Evolutionary conservation across 35 echinoderm and acorn worm genomes (phyloP).

Genomic region (Anneissia japonica): DNA sequence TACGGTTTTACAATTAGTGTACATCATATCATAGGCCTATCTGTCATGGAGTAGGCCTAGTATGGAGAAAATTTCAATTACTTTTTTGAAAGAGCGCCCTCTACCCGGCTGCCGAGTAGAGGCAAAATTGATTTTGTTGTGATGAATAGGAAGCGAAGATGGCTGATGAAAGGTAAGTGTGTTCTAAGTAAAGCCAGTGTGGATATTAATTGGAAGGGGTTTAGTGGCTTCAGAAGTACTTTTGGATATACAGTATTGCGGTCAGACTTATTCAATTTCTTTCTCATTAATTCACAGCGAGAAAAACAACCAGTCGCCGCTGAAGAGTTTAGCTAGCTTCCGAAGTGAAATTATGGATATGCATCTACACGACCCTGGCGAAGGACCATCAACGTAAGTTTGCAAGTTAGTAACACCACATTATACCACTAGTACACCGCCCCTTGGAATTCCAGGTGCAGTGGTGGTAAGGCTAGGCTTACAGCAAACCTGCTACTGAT

Average conservation of each 20-base stretch:
- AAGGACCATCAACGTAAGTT: background rate
- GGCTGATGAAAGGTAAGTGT: background rate
- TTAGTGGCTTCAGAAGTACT: background rate
- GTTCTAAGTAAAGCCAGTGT: too few species aligned
- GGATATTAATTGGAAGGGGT: too few species aligned
- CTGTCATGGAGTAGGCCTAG: too few species aligned
- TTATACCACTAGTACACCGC: too few species aligned
- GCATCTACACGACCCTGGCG: background rate
- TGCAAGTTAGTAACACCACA: too few species aligned
- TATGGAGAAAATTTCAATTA: too few species aligned
- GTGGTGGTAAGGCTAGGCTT: background rate
- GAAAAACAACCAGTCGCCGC: background rate
- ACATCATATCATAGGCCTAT: too few species aligned
- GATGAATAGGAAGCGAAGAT: background rate
- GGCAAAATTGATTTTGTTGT: conserved; percentile 1
- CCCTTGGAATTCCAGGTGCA: too few species aligned
- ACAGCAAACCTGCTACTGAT: too few species aligned
- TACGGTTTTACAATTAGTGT: too few species aligned
- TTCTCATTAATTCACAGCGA: background rate
- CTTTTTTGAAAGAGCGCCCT: background rate
- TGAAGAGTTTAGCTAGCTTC: background rate
- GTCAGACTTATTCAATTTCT: background rate
- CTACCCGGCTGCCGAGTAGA: background rate
- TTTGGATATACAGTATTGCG: background rate
- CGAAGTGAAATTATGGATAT: background rate